Evolutionary conservation across 2,113 vertebrate species (phyloP).

Genomic region (Ailurus styani): DNA sequence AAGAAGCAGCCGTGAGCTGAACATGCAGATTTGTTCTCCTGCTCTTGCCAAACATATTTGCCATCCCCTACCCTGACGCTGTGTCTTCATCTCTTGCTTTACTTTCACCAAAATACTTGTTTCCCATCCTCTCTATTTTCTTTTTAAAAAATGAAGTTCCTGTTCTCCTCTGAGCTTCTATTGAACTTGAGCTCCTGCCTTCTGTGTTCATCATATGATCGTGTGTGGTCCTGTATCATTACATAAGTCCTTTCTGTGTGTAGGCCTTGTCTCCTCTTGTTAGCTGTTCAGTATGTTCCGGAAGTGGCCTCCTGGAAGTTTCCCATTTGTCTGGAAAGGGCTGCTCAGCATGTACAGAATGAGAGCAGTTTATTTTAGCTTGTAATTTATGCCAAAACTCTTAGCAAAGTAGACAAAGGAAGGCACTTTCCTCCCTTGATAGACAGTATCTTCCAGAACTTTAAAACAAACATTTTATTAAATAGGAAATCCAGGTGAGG

Average conservation of each 20-base stretch:
- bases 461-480: background rate
- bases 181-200: background rate
- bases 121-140: background rate
- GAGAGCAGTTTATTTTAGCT: background rate
- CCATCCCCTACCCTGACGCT: rapidly evolving
- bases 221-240: rapidly evolving
- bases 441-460: background rate
- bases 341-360: background rate
- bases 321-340: background rate
- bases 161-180: background rate
- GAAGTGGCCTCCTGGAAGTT: background rate
- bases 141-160: background rate
- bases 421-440: background rate
- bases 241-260: background rate
- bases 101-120: too few relatives aligned
- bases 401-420: background rate
- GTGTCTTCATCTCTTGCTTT: background rate
- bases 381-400: background rate
- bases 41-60: rapidly evolving
- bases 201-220: rapidly evolving
- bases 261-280: background rate
- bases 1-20: rapidly evolving
- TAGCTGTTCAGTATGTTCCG: rapidly evolving
- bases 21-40: rapidly evolving
- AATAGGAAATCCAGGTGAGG: background rate